Evolutionary conservation across 2,113 vertebrate species (phyloP).

Genomic region (Aplodontia rufa): DNA sequence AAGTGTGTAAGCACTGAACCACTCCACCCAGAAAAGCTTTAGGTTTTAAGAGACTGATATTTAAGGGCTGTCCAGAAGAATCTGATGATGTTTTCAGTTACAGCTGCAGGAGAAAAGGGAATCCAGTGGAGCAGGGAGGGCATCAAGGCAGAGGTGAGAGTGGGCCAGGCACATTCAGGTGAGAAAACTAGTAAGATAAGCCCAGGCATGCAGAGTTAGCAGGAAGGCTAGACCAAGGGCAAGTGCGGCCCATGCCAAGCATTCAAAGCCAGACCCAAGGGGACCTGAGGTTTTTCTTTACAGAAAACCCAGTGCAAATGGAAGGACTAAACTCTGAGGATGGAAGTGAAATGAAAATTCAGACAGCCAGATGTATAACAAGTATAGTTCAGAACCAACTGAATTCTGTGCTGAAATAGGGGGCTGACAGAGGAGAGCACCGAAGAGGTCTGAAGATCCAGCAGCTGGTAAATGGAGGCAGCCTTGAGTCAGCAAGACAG

Average conservation of each 20-base stretch:
- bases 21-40: not conserved
- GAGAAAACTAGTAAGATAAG: not conserved
- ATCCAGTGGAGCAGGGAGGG: not conserved
- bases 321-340: not conserved
- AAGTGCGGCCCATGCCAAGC: not conserved
- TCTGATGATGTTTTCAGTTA: no score
- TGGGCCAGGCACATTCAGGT: not conserved
- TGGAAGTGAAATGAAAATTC: not conserved
- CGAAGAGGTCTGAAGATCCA: not conserved
- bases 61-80: not conserved
- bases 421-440: no score
- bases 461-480: not conserved
- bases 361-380: not conserved
- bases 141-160: not conserved
- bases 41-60: not conserved
- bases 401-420: no score
- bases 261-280: not conserved
- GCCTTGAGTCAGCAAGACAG: not conserved
- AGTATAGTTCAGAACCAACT: not conserved
- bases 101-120: not conserved
- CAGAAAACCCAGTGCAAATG: not conserved
- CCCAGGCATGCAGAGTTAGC: not conserved
- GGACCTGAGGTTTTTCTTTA: not conserved
- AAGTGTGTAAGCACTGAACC: no score
- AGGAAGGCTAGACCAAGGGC: not conserved